These are phyloP conservation scores for Podocnemis expansa DNA, from an alignment of 2,113 vertebrate species.

Conservation along the genomic window DNA sequence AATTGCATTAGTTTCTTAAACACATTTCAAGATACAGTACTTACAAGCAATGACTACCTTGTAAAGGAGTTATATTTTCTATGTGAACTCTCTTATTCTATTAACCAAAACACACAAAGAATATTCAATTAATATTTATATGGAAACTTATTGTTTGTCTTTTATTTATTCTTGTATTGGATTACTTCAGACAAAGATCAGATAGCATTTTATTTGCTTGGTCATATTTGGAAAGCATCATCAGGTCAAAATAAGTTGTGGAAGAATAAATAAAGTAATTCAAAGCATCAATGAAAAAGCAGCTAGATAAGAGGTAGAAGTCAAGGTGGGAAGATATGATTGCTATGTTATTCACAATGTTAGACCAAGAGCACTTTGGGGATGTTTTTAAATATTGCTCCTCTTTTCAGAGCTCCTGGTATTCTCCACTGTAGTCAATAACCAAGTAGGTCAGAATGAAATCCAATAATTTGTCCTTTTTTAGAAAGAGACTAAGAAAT, in stretches of 20 bases:
- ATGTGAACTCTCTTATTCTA: constrained; percentile 30
- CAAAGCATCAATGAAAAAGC: constrained; percentile 5
- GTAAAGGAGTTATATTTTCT: constrained; percentile 60
- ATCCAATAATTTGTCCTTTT: constrained; percentile 11
- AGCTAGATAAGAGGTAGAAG: neutral
- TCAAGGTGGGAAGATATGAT: neutral
- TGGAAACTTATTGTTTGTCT: constrained; percentile 7
- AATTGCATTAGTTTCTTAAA: constrained; percentile 78
- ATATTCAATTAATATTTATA: constrained; percentile 52
- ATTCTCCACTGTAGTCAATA: constrained; percentile 18
- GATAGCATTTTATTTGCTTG: constrained; percentile 5
- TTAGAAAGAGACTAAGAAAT: constrained; percentile 10
- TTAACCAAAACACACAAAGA: constrained; percentile 54
- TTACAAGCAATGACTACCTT: constrained; percentile 36
- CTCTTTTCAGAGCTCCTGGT: constrained; percentile 11
- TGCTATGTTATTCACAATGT: neutral
- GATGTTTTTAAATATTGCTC: constrained; percentile 44
- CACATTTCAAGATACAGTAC: constrained; percentile 63
- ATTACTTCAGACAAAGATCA: constrained; percentile 19
- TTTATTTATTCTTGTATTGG: constrained; percentile 17
- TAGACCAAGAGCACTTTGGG: constrained; percentile 22
- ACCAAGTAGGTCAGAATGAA: neutral
- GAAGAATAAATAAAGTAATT: neutral
- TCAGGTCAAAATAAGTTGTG: neutral
- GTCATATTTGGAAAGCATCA: neutral